Evolutionary conservation across 2,113 vertebrate genomes (phyloP).

Genomic region (Odocoileus virginianus): DNA sequence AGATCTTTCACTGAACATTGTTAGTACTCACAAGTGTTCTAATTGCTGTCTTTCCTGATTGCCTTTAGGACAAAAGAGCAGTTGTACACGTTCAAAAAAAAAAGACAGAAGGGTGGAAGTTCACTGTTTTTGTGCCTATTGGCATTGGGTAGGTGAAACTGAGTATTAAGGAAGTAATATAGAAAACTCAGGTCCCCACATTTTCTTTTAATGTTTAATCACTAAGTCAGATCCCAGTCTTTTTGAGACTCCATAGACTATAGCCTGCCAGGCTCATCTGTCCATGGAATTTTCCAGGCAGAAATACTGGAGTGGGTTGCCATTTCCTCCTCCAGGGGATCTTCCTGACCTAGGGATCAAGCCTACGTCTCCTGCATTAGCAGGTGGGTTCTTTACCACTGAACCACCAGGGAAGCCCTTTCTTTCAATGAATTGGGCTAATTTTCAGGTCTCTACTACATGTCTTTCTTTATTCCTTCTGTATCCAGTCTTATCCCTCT

Average conservation of each 20-base stretch:
- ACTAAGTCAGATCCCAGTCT: not conserved
- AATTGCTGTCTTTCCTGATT: not conserved
- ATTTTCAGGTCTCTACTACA: not conserved
- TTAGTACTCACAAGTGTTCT: not conserved
- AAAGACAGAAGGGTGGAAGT: not conserved
- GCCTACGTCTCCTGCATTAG: not conserved
- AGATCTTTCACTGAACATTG: not conserved
- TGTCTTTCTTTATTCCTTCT: not conserved
- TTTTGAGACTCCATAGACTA: not conserved
- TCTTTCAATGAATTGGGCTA: not conserved
- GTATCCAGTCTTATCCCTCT: not conserved
- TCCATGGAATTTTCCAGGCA: not conserved
- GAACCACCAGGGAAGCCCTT: not conserved
- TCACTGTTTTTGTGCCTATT: not conserved
- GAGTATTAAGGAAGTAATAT: not conserved
- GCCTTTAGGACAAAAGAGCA: not conserved
- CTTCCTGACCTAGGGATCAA: not conserved
- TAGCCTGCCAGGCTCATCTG: not conserved
- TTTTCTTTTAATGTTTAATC: not conserved
- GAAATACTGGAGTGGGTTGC: not conserved
- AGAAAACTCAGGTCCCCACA: not conserved
- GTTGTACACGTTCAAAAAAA: constrained; percentile 10
- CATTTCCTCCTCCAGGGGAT: not conserved
- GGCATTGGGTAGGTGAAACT: not conserved
- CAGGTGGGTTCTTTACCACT: not conserved